Evolutionary conservation across 2,113 vertebrate genomes (phyloP), one percentile per base, ranked within the genome.

Genomic region (Forbesichthys agassizii): DNA sequence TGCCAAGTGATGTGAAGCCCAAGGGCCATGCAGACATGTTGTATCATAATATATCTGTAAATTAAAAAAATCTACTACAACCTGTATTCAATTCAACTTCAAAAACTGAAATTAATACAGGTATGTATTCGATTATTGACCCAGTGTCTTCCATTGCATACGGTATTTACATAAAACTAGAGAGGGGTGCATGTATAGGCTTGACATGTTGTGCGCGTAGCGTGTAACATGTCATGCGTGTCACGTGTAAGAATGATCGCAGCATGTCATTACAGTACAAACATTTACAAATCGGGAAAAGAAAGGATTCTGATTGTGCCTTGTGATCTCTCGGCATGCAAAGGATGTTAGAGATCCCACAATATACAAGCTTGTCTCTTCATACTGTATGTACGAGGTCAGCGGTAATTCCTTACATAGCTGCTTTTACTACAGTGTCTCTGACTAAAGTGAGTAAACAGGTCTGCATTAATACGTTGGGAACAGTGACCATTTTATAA

Each of bases 241-340:
- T 82, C 56, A 76, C 84, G 85, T 89, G 78, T 83, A 90, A 77
- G 89, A 74, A 88, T 91, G 84, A 77, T 87, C 88, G 90, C 85
- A 89, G 89, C 85, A 88, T 81, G 89, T 89, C 85, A 88, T 81
- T 88, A 93, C 86, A 86, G 85, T 90, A 90, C 84, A 88, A 89
- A 93, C 91, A 92, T 91, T 90, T 92, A 92, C 88, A 92, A 89
- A 90, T 91, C 85, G 87, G 67, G 77, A 57, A 74, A 74, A 78
- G 71, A 76, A 67, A 18, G 5, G 61, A 61, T 54, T 64, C 76
- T 85, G 84, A 86, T 88, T 89, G 87, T 89, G 89, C 84, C 85
- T 88, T 83, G 4, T 73, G 78, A 73, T 92, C 80, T 78, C 63
- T 74, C 68, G 81, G 77, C 89, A 90, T 92, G 91, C 91, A 88